Percentiles rank a stretch among this genome's conserved stretches.
These are phyloP conservation scores for Oncorhynchus gorbuscha DNA, from an alignment of 2,113 vertebrate species.

Conservation along the genomic window DNA sequence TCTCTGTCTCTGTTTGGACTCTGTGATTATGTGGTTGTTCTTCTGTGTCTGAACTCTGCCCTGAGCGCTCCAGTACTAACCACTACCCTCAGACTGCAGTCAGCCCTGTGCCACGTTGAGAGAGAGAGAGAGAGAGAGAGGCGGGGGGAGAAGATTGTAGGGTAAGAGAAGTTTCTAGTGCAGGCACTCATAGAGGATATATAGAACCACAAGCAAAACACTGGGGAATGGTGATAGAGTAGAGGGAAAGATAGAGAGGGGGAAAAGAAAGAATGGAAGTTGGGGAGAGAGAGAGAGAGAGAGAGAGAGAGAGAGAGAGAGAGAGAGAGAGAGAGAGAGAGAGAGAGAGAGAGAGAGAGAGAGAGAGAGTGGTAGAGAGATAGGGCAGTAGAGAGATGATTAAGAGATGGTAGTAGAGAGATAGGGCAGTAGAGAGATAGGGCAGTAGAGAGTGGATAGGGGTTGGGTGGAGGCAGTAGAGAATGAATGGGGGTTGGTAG, in stretches of 20 bases:
- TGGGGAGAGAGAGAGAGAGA: not conserved
- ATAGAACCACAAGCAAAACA: not conserved
- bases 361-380: not conserved
- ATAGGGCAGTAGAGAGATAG: no score
- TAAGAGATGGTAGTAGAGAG: no score
- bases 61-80: slow-evolving; percentile 13
- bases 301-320: not conserved
- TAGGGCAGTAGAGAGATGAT: not conserved
- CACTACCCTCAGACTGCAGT: slow-evolving; percentile 49
- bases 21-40: slow-evolving; percentile 55
- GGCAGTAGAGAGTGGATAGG: no score
- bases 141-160: slow-evolving; percentile 22
- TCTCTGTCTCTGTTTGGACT: not conserved
- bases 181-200: not conserved
- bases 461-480: no score
- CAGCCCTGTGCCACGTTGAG: slow-evolving; percentile 45
- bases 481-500: no score
- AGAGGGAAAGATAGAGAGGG: not conserved
- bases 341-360: not conserved
- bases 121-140: slow-evolving; percentile 12
- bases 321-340: not conserved
- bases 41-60: slow-evolving; percentile 40
- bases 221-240: not conserved
- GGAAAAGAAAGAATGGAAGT: slow-evolving; percentile 14
- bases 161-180: slow-evolving; percentile 14